Conservation (phyloP, 53 echinoderm and acorn worm species). For the Luidia sarsii region DNA sequence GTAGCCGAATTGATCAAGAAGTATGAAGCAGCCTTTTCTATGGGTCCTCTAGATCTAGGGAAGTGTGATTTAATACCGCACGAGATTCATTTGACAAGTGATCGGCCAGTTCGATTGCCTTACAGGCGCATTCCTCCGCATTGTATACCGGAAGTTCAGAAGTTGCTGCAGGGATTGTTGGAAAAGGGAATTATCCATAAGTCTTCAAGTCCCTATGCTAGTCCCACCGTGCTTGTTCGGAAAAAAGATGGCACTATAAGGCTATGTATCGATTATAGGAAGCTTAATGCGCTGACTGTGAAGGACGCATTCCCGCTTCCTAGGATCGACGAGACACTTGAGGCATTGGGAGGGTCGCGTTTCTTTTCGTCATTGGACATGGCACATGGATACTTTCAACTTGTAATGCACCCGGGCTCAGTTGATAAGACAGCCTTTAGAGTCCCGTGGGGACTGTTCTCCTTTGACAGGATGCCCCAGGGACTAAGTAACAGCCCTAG, state of each 20-base stretch:
- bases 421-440: slow-evolving; percentile 56
- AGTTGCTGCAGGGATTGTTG: slow-evolving; percentile 40
- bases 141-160: slow-evolving; percentile 39
- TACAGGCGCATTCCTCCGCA: slow-evolving; percentile 40
- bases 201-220: slow-evolving; percentile 55
- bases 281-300: slow-evolving; percentile 24
- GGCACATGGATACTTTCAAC: slow-evolving; percentile 57
- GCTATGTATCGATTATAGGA: slow-evolving; percentile 60
- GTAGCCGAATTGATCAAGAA: slow-evolving; percentile 10
- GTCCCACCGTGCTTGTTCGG: slow-evolving; percentile 47
- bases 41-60: slow-evolving; percentile 12
- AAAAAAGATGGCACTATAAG: slow-evolving; percentile 49
- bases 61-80: slow-evolving; percentile 18
- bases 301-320: slow-evolving; percentile 57
- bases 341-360: slow-evolving; percentile 50
- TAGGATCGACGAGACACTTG: slow-evolving; percentile 42
- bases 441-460: slow-evolving; percentile 59
- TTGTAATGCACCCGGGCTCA: slow-evolving; percentile 39
- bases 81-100: slow-evolving; percentile 4
- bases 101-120: slow-evolving; percentile 27
- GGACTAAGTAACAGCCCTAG: slow-evolving; percentile 55
- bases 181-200: slow-evolving; percentile 38
- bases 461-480: slow-evolving; percentile 44
- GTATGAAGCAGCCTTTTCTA: slow-evolving; percentile 12
- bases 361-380: slow-evolving; percentile 51